phyloP scores from a whole-genome alignment of 1,140 invertebrate genomes.

The Vanessa atalanta region DNA sequence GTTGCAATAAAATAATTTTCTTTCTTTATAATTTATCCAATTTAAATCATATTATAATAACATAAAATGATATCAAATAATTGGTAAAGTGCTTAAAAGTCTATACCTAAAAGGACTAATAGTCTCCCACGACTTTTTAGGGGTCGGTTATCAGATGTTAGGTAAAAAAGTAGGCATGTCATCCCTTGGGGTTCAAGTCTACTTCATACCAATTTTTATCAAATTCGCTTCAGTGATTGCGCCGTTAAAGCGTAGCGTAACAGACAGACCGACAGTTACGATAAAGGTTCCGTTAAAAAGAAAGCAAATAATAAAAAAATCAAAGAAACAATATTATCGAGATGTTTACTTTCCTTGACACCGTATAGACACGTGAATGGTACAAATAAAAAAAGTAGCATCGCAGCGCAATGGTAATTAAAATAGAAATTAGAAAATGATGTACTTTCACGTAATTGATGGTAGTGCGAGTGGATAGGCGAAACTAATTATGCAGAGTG shows the following conservation, averaged over 20 bases:
- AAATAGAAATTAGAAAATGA: conserved; percentile 57
- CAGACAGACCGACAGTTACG: no score
- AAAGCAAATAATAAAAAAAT: not conserved
- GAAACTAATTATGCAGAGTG: conserved; percentile 58
- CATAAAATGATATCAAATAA: not conserved
- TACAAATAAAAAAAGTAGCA: conserved; percentile 19
- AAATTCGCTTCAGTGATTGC: no score
- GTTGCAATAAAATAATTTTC: conserved; percentile 61
- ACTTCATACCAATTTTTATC: no score
- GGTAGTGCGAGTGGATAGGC: conserved; percentile 48
- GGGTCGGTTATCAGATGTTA: no score
- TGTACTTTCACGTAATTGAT: conserved; percentile 62
- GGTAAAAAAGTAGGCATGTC: no score
- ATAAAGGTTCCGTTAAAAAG: conserved; percentile 2
- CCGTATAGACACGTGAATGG: conserved; percentile 21
- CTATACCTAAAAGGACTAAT: no score
- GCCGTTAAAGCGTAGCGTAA: no score
- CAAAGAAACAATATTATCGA: not conserved
- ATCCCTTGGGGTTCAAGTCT: no score
- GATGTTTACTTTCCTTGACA: conserved; percentile 21
- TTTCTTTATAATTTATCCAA: conserved; percentile 30
- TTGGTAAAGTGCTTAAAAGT: not conserved
- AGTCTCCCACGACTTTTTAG: no score
- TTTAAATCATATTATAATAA: not conserved
- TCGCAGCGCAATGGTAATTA: conserved; percentile 38